Conservation (phyloP, 2,113 vertebrate species). For the Vireo altiloquus region DNA sequence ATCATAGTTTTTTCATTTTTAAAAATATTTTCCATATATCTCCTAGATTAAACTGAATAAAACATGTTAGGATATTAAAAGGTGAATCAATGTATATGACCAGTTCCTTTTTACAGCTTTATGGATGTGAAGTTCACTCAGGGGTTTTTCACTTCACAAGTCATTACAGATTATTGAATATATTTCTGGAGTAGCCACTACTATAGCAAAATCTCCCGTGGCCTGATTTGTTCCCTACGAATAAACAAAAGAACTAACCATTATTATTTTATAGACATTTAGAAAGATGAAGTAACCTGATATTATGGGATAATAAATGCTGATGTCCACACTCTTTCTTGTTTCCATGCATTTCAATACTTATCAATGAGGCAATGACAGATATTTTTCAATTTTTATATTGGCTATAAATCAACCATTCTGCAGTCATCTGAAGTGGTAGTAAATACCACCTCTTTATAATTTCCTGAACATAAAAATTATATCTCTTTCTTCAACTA, state of each 20-base stretch:
- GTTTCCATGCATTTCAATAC: not conserved
- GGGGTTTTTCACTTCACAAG: not conserved
- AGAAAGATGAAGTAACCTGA: not conserved
- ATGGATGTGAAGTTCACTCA: not conserved
- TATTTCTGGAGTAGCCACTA: not conserved
- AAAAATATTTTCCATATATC: not conserved
- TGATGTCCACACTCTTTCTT: not conserved
- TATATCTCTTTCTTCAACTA: constrained; percentile 9
- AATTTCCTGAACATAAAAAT: constrained; percentile 20
- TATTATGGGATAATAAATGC: not conserved
- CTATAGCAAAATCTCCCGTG: not conserved
- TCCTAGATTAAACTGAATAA: not conserved
- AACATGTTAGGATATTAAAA: not conserved
- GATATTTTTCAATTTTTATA: not conserved
- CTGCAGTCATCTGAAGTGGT: not conserved
- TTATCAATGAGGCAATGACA: not conserved
- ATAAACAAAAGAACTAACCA: not conserved
- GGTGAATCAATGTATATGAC: too few relatives aligned
- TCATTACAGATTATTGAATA: not conserved
- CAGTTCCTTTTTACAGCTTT: not conserved
- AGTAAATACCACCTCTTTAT: not conserved
- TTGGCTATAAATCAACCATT: constrained; percentile 16
- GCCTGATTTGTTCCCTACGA: not conserved
- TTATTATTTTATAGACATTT: not conserved
- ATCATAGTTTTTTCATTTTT: not conserved